Conservation (phyloP, 2,888 invertebrate genomes). For the Ypsolopha scabrella region DNA sequence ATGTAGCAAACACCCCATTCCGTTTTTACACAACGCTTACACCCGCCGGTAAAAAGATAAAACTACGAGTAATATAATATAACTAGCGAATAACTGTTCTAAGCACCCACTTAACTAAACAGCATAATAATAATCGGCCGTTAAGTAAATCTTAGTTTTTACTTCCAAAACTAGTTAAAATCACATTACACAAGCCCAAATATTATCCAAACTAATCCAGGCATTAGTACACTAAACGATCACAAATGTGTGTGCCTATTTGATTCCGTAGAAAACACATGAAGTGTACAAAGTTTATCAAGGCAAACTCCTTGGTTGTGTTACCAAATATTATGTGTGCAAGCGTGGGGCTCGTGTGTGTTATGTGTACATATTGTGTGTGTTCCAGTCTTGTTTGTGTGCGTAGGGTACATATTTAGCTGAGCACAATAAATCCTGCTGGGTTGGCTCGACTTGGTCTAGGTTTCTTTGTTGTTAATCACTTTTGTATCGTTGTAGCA, state of each 20-base stretch:
- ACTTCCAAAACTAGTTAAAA: background rate
- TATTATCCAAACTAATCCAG: background rate
- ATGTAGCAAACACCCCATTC: no score
- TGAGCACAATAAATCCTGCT: constrained; percentile 31
- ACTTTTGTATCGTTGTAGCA: constrained; percentile 7
- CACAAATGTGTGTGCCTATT: background rate
- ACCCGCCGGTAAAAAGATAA: no score
- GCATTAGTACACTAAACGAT: background rate
- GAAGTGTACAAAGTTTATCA: constrained; percentile 51
- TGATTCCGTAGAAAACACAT: constrained; percentile 9
- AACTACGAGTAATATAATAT: no score
- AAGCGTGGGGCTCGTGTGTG: constrained; percentile 38
- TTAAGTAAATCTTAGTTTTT: background rate
- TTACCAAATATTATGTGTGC: constrained; percentile 66
- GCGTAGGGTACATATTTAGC: constrained; percentile 55
- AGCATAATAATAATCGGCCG: no score
- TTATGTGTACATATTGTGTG: constrained; percentile 42
- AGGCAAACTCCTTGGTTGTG: constrained; percentile 57
- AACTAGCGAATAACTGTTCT: no score
- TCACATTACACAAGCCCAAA: no score
- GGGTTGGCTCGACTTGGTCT: background rate
- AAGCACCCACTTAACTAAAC: no score
- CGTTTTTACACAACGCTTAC: no score
- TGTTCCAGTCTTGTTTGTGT: constrained; percentile 35
- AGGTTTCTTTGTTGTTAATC: background rate